Base-by-base conservation (phyloP, 2,888 invertebrate genomes). In the Tetrapedia diversipes region DNA sequence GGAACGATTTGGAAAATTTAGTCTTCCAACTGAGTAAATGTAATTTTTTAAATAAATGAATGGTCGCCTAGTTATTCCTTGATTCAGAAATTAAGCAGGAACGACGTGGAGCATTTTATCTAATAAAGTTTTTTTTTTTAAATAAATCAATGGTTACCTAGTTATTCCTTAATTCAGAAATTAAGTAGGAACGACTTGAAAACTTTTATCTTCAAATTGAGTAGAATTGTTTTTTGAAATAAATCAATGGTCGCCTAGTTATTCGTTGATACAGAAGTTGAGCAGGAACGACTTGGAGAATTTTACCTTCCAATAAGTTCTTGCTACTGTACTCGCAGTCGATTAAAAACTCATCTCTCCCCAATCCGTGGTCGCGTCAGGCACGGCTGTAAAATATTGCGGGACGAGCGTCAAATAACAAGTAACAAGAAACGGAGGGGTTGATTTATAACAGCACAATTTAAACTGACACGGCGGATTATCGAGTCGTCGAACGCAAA, bases 381-480 rank as follows among this genome's bases (percentile, higher is more conserved):
- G 32, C 16, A n/a, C 16, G 10, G 7, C 34, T 39, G 37, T 41
- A 56, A 70, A 70, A 65, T 49, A 70, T 56, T 29, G 37, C 65
- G 29, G 43, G 64, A 65, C 45, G 56, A 47, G 47, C 54, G 39
- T 56, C 66, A 56, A 56, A 53, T 47, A 32, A 56, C 49, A 34
- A 61, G 61, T 51, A 63, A 51, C 41, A 59, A 39, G 51, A 47
- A 53, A 51, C 39, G 24, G n/a, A 4, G 22, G 56, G 39, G 29
- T 57, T 65, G 66, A 70, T 70, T 70, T 65, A 65, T 70, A 70
- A 65, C 66, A 24, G 49, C 14, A 57, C 22, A 39, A 24, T 64
- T 65, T 57, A 45, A 70, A 70, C 70, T 41, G 56, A 70, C 66
- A 47, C 54, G 54, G 69, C 29, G 47, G 65, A 70, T 70, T 65